Conservation (phyloP, 2,888 invertebrate species). For the Andrena bucephala region DNA sequence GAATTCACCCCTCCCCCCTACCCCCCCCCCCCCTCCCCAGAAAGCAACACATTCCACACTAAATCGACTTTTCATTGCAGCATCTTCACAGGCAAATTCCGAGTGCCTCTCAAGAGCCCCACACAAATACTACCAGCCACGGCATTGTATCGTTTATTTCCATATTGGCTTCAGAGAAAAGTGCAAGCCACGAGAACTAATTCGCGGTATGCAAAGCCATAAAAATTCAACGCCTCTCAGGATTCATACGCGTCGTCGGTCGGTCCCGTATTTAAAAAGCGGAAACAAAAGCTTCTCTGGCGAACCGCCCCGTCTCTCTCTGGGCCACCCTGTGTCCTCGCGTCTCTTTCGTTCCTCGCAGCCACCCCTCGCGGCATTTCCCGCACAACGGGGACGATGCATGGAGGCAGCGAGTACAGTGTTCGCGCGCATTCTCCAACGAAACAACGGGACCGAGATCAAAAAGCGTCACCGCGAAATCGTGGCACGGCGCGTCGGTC, state of each 20-base stretch:
- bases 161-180: not conserved
- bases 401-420: constrained; percentile 42
- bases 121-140: no score
- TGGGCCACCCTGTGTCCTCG: not conserved
- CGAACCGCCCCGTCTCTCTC: constrained; percentile 38
- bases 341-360: not conserved
- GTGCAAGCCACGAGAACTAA: constrained; percentile 64
- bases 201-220: constrained; percentile 76
- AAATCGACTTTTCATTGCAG: no score
- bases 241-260: constrained; percentile 77
- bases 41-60: no score
- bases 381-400: constrained; percentile 26
- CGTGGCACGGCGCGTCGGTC: constrained; percentile 31
- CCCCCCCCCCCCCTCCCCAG: no score
- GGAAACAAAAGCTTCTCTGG: constrained; percentile 71
- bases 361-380: constrained; percentile 26
- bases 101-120: no score
- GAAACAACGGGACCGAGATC: constrained; percentile 54
- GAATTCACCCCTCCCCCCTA: no score
- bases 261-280: constrained; percentile 75
- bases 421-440: constrained; percentile 50
- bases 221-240: constrained; percentile 78
- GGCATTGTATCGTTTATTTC: not conserved
- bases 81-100: no score
- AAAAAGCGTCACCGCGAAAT: constrained; percentile 52